Conservation (phyloP, 2,113 vertebrate species). For the Tympanuchus pallidicinctus region DNA sequence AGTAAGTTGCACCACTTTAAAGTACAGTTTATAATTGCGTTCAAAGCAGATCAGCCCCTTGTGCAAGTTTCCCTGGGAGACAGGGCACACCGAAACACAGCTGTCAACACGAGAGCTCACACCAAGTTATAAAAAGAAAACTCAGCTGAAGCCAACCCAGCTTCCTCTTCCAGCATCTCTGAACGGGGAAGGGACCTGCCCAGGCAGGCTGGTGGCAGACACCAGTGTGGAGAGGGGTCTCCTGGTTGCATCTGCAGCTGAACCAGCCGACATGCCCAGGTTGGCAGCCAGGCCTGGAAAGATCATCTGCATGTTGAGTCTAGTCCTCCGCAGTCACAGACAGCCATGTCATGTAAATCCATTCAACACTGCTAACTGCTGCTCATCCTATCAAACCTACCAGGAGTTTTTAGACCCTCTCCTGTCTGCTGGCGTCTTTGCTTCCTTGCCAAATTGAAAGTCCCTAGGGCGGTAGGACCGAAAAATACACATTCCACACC, state of each 20-base stretch:
- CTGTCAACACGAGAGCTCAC: neutral
- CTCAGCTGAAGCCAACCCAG: conserved; percentile 16
- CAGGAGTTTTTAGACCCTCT: conserved; percentile 27
- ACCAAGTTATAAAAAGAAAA: conserved; percentile 48
- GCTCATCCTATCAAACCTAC: conserved; percentile 46
- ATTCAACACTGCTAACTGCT: conserved; percentile 26
- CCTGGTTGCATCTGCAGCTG: neutral
- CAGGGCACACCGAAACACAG: conserved; percentile 12
- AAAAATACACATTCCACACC: conserved; percentile 32
- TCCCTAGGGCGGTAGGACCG: conserved; percentile 21
- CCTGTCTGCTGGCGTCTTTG: neutral
- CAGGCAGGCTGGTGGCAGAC: conserved; percentile 55
- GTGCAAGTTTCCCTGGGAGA: neutral
- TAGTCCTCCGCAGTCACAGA: conserved; percentile 41
- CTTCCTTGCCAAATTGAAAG: conserved; percentile 39
- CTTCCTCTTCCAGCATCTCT: conserved; percentile 41
- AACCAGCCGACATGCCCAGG: conserved; percentile 40
- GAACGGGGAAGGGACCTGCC: conserved; percentile 47
- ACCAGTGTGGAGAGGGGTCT: neutral
- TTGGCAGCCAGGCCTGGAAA: conserved; percentile 50
- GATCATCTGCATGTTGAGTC: conserved; percentile 4
- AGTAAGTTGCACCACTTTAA: neutral
- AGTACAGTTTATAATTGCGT: neutral
- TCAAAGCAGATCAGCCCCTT: neutral
- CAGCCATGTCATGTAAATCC: conserved; percentile 51